Base-by-base conservation (phyloP, 2,888 invertebrate genomes). In the Agonopterix alstromeriana region DNA sequence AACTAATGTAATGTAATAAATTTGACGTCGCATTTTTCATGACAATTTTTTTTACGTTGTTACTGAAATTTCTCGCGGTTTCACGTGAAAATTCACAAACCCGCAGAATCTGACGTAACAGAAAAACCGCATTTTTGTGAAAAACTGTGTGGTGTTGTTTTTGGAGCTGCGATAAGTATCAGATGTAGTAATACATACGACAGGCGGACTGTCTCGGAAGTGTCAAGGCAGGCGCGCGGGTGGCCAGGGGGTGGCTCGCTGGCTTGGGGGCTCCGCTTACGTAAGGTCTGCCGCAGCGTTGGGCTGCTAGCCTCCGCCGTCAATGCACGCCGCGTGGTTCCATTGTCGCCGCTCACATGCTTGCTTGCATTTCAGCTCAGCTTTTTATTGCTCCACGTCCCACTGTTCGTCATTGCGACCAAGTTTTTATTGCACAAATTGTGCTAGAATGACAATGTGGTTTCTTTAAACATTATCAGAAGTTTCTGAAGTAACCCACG, bases 251-350 rank as follows among this genome's bases (percentile, higher is more conserved):
- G 65, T 61, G 61, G 52, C 45, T 48, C 43, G 44, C 11, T 5
- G 10, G 17, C 56, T 50, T 51, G 51, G 48, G 17, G 46, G 43
- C 46, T 35, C 44, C 59, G 61, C 70, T 82, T 81, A 79, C 70
- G 73, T 80, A 81, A 82, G 60, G 64, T 64, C 67, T 75, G 71
- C 73, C 69, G 73, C 75, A 73, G 63, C 60, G 68, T 59, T 63
- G 40, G 48, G 47, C 53, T 45, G 46, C 46, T 59, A 56, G 56
- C 59, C 52, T 53, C 42, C 54, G 54, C 50, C 48, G 48, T 67
- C 70, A 66, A 65, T 69, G 68, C 67, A 65, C 36, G 43, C 42
- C 53, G 54, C 58, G 61, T 65, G 58, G 53, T 57, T 56, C 67
- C 67, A 68, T 73, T 76, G 73, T 75, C 58, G 53, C 57, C 63